Evolutionary conservation across 2,888 invertebrate genomes (phyloP).

Genomic region (Lasioglossum leucozonium): DNA sequence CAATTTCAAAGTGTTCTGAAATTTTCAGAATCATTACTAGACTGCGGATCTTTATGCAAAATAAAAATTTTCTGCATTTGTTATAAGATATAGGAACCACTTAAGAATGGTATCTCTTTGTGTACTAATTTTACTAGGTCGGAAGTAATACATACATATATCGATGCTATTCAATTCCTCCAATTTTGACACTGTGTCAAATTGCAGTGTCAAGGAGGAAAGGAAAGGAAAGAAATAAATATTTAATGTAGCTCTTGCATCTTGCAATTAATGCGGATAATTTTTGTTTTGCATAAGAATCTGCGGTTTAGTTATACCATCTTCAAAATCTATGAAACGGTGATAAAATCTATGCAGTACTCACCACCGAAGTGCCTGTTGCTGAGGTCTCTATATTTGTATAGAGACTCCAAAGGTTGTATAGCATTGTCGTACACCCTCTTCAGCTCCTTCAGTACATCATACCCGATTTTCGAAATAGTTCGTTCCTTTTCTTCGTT

Average conservation of each 20-base stretch:
- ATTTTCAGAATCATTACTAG: background rate
- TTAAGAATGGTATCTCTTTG: no score
- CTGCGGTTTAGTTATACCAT: background rate
- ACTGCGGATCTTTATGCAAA: no score
- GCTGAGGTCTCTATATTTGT: slow-evolving; percentile 96
- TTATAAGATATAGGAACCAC: no score
- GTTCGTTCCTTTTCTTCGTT: slow-evolving; percentile 89
- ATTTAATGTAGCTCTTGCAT: background rate
- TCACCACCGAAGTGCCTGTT: slow-evolving; percentile 93
- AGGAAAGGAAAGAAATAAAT: background rate
- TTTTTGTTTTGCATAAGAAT: background rate
- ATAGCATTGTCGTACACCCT: slow-evolving; percentile 94
- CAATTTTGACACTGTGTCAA: no score
- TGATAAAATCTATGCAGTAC: slow-evolving; percentile 19
- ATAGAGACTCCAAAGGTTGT: slow-evolving; percentile 95
- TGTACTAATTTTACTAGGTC: no score
- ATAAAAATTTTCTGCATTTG: no score
- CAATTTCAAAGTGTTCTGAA: background rate
- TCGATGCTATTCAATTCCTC: no score
- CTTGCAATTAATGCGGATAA: no score
- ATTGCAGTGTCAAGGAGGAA: no score
- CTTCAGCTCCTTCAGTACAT: slow-evolving; percentile 93
- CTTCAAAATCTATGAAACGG: background rate
- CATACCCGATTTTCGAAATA: slow-evolving; percentile 90
- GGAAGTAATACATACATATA: no score